A percentile compares a stretch with the other conserved stretches of the same genome.
phyloP scores from a whole-genome alignment of 2,888 invertebrate species.

The Cryptosula pallasiana region DNA sequence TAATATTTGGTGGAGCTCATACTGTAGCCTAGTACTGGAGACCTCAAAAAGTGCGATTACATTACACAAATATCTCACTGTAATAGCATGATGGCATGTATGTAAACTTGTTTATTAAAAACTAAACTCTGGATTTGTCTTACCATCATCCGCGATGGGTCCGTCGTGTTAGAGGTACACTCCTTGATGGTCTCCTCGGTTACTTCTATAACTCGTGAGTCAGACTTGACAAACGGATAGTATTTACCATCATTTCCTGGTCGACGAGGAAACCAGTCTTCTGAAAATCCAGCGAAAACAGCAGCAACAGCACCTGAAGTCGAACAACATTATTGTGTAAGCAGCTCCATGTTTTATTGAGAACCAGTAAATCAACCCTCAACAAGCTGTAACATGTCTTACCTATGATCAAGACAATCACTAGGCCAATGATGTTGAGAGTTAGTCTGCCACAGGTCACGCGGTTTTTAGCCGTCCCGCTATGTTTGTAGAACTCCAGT shows the following conservation, averaged over 20 bases:
- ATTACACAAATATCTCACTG: background rate
- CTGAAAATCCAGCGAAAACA: background rate
- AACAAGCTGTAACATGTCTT: background rate
- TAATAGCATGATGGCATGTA: background rate
- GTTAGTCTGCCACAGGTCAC: background rate
- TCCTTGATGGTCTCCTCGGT: background rate
- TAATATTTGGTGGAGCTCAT: background rate
- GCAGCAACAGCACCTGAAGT: constrained; percentile 13
- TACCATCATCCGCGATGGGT: background rate
- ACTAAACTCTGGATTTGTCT: background rate
- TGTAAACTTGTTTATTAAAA: background rate
- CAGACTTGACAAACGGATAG: background rate
- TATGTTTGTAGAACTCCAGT: background rate
- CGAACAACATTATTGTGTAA: background rate
- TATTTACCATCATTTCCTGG: background rate
- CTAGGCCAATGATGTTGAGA: constrained; percentile 6
- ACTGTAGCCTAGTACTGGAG: no score
- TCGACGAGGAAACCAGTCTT: background rate
- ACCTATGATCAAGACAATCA: background rate
- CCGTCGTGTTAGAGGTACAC: background rate
- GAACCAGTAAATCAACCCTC: background rate
- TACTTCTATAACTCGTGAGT: background rate
- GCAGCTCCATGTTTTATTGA: no score
- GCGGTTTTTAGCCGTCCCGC: background rate
- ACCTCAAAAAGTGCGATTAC: background rate